Evolutionary conservation across 2,888 invertebrate genomes (phyloP).

Genomic region (Ennomos quercinarius): DNA sequence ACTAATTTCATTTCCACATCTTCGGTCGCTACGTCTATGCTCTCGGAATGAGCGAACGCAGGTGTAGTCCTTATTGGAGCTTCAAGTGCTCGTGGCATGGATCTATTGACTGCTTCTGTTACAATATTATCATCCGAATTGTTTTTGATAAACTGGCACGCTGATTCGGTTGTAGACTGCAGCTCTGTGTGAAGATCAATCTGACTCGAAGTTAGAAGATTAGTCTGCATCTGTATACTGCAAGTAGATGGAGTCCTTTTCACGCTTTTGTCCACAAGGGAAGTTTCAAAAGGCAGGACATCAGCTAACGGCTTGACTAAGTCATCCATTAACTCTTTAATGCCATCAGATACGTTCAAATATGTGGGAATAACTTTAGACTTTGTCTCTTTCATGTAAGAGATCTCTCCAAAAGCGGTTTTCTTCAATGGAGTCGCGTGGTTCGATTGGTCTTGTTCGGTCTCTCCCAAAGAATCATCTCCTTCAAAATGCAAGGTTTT

Average conservation of each 20-base stretch:
- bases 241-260: conserved; percentile 49
- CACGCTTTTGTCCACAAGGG: conserved; percentile 25
- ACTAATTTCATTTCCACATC: neutral
- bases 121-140: conserved; percentile 26
- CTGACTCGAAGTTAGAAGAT: conserved; percentile 68
- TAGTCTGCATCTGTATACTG: conserved; percentile 68
- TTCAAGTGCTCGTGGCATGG: conserved; percentile 29
- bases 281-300: conserved; percentile 50
- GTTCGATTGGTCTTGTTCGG: conserved; percentile 41
- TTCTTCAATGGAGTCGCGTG: conserved; percentile 59
- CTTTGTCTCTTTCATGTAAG: conserved; percentile 57
- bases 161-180: conserved; percentile 45
- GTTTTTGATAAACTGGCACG: conserved; percentile 35
- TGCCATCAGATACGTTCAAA: conserved; percentile 61
- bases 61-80: conserved; percentile 31
- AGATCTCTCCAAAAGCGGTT: conserved; percentile 60
- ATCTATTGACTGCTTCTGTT: conserved; percentile 27
- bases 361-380: conserved; percentile 68
- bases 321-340: conserved; percentile 73
- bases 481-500: conserved; percentile 72
- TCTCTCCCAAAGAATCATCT: conserved; percentile 59
- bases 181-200: conserved; percentile 59
- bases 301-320: conserved; percentile 70
- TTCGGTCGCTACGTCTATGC: conserved; percentile 13
- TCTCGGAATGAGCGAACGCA: conserved; percentile 17